Evolutionary conservation across 1,140 invertebrate genomes (phyloP).

Genomic region (Sitobion miscanthi): DNA sequence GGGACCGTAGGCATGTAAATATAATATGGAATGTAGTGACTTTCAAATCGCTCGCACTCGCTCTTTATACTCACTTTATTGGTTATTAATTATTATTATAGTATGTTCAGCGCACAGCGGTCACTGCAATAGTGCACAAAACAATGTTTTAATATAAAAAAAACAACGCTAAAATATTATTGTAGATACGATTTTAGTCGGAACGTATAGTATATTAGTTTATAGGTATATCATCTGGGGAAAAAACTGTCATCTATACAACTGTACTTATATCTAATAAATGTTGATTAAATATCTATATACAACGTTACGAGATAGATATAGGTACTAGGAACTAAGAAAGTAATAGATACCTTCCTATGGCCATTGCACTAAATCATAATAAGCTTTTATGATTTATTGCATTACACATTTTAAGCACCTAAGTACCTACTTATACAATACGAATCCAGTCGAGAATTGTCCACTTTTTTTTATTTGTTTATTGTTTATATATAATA

Average conservation of each 20-base stretch:
- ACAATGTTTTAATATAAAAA: not conserved
- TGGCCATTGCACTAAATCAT: not conserved
- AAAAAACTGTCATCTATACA: not conserved
- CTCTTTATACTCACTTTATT: no score
- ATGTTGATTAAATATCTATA: no score
- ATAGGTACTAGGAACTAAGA: no score
- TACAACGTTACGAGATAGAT: no score
- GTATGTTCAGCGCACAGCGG: no score
- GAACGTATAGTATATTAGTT: not conserved
- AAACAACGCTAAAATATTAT: not conserved
- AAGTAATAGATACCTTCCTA: no score
- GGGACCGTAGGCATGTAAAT: not conserved
- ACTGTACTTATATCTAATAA: no score
- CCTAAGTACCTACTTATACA: no score
- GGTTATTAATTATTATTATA: no score
- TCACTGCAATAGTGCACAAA: not conserved
- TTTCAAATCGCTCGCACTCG: not conserved
- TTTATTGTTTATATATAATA: no score
- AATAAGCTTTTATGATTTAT: conserved; percentile 16
- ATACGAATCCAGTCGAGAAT: no score
- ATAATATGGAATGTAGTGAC: not conserved
- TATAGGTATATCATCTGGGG: not conserved
- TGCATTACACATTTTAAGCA: not conserved
- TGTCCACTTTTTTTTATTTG: no score
- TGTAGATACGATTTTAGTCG: not conserved